Percentiles rank a stretch among this genome's conserved stretches.
Conservation (phyloP, 2,113 vertebrate genomes). For the Corythaixoides concolor region DNA sequence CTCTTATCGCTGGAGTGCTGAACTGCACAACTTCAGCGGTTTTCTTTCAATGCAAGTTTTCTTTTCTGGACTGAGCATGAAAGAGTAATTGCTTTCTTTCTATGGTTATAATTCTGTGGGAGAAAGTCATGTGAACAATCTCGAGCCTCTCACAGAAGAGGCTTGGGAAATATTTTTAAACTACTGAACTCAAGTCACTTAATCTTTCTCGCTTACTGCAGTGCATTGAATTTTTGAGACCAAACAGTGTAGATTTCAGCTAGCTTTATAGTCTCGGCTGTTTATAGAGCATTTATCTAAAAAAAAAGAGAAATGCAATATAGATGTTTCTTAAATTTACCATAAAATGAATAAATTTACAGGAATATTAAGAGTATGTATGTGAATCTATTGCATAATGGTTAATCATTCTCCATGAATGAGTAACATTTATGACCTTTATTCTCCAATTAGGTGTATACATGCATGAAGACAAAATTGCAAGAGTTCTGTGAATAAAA, state of each 20-base stretch:
- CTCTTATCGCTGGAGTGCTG: background rate
- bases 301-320: background rate
- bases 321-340: slow-evolving; percentile 11
- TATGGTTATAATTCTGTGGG: background rate
- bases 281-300: background rate
- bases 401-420: background rate
- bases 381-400: background rate
- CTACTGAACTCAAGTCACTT: slow-evolving; percentile 26
- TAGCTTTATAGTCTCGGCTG: background rate
- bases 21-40: slow-evolving; percentile 5
- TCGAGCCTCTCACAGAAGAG: background rate
- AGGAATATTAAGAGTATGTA: background rate
- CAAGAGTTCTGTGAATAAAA: background rate
- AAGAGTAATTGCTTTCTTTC: slow-evolving; percentile 44
- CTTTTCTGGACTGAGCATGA: background rate
- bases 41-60: slow-evolving; percentile 16
- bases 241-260: background rate
- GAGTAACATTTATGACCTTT: background rate
- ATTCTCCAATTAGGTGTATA: background rate
- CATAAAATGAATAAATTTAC: background rate
- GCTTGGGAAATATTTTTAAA: slow-evolving; percentile 59
- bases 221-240: slow-evolving; percentile 36
- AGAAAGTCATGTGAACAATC: slow-evolving; percentile 37
- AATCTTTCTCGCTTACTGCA: slow-evolving; percentile 36
- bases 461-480: background rate